Conservation (phyloP, 1,140 invertebrate genomes). For the Drosophila trapezifrons region DNA sequence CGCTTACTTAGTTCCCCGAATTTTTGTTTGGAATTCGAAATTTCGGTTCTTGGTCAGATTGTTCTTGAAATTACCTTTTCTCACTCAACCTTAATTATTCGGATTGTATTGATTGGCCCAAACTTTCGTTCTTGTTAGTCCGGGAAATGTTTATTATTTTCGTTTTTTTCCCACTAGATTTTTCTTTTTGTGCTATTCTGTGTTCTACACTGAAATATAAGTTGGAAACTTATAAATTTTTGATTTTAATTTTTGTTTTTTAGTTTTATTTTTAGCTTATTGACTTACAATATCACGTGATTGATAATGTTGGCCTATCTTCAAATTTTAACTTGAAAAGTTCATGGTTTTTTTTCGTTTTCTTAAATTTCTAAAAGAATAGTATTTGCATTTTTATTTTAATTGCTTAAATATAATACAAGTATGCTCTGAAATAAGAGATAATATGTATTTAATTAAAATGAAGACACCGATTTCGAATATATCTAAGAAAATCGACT, state of each 20-base stretch:
- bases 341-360: no score
- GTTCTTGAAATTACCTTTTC: slow-evolving; percentile 66
- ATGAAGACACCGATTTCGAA: no score
- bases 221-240: not conserved
- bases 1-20: slow-evolving; percentile 1
- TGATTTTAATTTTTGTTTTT: not conserved
- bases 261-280: no score
- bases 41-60: slow-evolving; percentile 53
- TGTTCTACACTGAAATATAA: slow-evolving; percentile 22
- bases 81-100: slow-evolving; percentile 64
- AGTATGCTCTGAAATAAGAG: not conserved
- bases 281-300: no score
- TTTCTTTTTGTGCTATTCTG: slow-evolving; percentile 11
- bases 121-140: slow-evolving; percentile 26
- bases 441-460: not conserved
- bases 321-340: no score
- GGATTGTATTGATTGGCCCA: slow-evolving; percentile 43
- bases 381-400: no score
- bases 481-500: no score
- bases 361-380: no score
- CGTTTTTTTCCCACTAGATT: not conserved
- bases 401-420: no score
- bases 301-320: no score
- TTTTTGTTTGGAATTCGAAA: slow-evolving; percentile 47
- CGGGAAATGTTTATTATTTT: slow-evolving; percentile 28